Conservation (phyloP, 2,113 vertebrate genomes). For the Myocastor coypus region DNA sequence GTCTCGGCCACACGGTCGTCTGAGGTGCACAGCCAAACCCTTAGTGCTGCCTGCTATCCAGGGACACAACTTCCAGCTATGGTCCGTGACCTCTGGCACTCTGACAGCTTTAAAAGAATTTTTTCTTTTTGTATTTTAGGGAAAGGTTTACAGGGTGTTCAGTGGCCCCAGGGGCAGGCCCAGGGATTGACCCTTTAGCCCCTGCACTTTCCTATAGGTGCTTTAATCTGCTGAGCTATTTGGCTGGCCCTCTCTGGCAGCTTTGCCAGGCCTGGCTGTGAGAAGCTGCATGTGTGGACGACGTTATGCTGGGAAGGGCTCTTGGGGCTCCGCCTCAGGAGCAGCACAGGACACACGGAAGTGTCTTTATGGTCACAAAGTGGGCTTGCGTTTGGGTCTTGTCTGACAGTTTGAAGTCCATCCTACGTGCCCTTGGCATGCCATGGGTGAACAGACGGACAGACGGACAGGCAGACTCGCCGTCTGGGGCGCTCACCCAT, state of each 20-base stretch:
- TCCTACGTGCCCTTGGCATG: background rate
- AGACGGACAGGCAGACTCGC: background rate
- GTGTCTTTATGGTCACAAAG: background rate
- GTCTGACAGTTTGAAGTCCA: background rate
- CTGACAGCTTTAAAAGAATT: too few relatives aligned
- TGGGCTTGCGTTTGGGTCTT: background rate
- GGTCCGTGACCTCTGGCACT: too few relatives aligned
- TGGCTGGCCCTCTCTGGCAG: too few relatives aligned
- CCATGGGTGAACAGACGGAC: background rate
- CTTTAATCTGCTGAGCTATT: too few relatives aligned
- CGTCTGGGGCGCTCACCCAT: background rate
- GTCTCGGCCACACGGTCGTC: background rate
- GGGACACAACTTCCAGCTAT: background rate
- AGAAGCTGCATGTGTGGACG: background rate
- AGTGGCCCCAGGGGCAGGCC: too few relatives aligned
- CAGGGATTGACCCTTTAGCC: too few relatives aligned
- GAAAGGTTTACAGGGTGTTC: too few relatives aligned
- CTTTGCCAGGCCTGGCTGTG: background rate
- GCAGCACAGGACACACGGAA: rapidly evolving
- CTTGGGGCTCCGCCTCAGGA: background rate
- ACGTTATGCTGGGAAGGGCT: too few relatives aligned
- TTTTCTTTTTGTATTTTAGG: too few relatives aligned
- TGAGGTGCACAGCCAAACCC: background rate
- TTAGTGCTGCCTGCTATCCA: rapidly evolving
- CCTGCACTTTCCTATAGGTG: too few relatives aligned